Base-by-base conservation (phyloP, 2,113 vertebrate species). In the Silurus meridionalis region DNA sequence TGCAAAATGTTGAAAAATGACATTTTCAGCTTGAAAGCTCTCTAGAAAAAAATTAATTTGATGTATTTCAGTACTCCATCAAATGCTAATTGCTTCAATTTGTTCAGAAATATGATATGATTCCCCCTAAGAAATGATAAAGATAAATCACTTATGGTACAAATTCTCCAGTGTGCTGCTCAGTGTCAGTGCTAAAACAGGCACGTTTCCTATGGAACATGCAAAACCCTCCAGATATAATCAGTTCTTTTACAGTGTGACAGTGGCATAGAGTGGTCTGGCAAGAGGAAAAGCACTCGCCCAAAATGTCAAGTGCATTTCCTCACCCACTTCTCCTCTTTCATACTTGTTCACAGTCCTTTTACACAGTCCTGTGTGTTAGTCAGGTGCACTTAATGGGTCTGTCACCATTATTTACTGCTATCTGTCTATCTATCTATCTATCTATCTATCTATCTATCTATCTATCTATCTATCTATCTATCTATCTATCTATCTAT, bases 1-100 rank as follows among this genome's bases (percentile, higher is more conserved):
- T 37, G 37, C 37, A 37, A 37, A 37, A 37, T 37, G 37, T 50
- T 52, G 19, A 46, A 52, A 21, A 23, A 25, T 58, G n/a, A 58
- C 25, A 58, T 84, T 75, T 17, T 19, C 15, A 21, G 83, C 78
- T 21, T 72, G n/a, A 37, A 71, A n/a, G 37, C 71, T 50, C 19
- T 74, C 71, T n/a, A 86, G 85, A 48, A 86, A 89, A 83, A 86
- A 58, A 87, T 87, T 83, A 60, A 90, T 91, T 83, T 89, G 87
- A 88, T 90, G 92, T 83, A 82, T 86, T 66, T 89, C 82, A 86
- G 58, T 85, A 89, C 80, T 23, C 21, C n/a, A 88, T 87, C 83
- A 84, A 66, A 60, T 80, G 83, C 82, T 90, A 92, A 93, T 91
- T 91, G 85, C 72, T 85, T 90, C 63, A 82, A 67, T 87, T 87